Evolutionary conservation across 2,113 vertebrate species (phyloP).

Genomic region (Oncorhynchus clarkii): DNA sequence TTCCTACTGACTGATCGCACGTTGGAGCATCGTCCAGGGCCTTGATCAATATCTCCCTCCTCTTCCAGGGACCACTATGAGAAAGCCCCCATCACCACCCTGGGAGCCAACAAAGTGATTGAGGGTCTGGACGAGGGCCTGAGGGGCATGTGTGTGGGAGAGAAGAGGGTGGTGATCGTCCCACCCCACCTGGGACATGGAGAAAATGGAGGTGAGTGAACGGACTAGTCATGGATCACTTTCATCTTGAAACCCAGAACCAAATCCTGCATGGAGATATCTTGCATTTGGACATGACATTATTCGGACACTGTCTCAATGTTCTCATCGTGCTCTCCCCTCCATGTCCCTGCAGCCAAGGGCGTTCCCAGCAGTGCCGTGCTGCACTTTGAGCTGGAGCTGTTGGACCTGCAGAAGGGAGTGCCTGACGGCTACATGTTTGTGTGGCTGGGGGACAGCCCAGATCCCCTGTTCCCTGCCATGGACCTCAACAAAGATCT

Average conservation of each 20-base stretch:
- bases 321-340: neutral
- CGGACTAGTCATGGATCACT: neutral
- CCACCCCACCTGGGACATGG: constrained; percentile 91
- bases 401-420: constrained; percentile 84
- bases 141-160: constrained; percentile 87
- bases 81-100: constrained; percentile 76
- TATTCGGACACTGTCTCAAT: neutral
- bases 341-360: constrained; percentile 68
- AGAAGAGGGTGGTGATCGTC: constrained; percentile 78
- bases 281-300: neutral
- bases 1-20: neutral
- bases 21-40: neutral
- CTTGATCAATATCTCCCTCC: neutral
- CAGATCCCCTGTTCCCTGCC: constrained; percentile 80
- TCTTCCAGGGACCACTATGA: constrained; percentile 75
- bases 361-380: constrained; percentile 88
- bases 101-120: constrained; percentile 86
- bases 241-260: too few species aligned
- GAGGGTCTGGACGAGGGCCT: constrained; percentile 85
- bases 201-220: constrained; percentile 86
- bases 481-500: constrained; percentile 90
- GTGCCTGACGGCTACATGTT: constrained; percentile 91
- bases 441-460: constrained; percentile 85
- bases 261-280: neutral
- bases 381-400: constrained; percentile 88